Evolutionary conservation across 2,888 invertebrate species (phyloP).

Genomic region (Asteroscopus sphinx): DNA sequence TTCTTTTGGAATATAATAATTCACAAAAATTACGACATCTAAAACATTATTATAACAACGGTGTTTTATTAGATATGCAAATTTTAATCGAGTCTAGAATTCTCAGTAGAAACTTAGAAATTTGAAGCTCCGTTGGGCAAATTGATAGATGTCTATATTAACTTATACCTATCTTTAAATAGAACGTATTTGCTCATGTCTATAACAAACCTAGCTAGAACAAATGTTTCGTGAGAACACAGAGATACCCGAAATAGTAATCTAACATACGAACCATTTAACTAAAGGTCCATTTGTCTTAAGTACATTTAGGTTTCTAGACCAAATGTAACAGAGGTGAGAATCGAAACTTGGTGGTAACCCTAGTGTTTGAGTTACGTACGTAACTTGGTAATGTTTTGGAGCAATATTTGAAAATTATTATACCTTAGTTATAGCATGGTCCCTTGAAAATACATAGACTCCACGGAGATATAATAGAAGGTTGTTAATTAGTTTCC

Average conservation of each 20-base stretch:
- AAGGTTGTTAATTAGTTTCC: too few species aligned
- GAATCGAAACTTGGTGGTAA: slow-evolving; percentile 12
- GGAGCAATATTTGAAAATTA: slow-evolving; percentile 4
- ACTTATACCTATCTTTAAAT: slow-evolving; percentile 4
- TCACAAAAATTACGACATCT: slow-evolving; percentile 22
- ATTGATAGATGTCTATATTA: slow-evolving; percentile 27
- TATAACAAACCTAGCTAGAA: slow-evolving; percentile 15
- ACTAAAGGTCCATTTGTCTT: slow-evolving; percentile 53
- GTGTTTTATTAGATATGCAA: slow-evolving; percentile 39
- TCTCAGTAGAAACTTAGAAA: slow-evolving; percentile 39
- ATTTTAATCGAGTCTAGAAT: slow-evolving; percentile 46
- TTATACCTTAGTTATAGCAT: too few species aligned
- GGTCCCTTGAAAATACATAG: too few species aligned
- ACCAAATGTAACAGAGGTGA: slow-evolving; percentile 15
- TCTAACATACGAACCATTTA: slow-evolving; percentile 53
- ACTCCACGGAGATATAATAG: too few species aligned
- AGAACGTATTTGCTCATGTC: not conserved
- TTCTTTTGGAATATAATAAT: slow-evolving; percentile 31
- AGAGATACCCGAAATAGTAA: slow-evolving; percentile 43
- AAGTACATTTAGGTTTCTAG: slow-evolving; percentile 23
- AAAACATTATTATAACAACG: slow-evolving; percentile 12
- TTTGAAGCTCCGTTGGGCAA: slow-evolving; percentile 45
- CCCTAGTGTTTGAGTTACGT: slow-evolving; percentile 4
- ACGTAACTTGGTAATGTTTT: slow-evolving; percentile 21
- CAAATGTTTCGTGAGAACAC: slow-evolving; percentile 42